Percentiles rank a stretch among this genome's conserved stretches.
phyloP scores from a whole-genome alignment of 2,797 vertebrate genomes.

The Harpagifer antarcticus region DNA sequence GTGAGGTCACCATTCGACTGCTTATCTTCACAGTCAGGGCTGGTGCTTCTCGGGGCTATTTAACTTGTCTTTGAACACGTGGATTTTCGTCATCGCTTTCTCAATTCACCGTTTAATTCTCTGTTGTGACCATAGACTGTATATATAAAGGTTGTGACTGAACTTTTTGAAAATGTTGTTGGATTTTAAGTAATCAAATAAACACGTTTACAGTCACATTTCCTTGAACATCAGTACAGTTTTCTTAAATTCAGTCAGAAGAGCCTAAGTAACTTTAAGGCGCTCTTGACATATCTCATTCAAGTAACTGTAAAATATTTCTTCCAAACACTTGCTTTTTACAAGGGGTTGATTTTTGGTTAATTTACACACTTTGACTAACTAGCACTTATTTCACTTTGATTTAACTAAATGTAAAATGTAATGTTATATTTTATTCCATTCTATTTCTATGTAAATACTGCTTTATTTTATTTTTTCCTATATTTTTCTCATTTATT shows the following conservation, averaged over 20 bases:
- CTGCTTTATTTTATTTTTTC: no score
- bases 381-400: not conserved
- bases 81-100: not conserved
- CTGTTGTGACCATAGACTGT: no score
- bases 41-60: constrained; percentile 24
- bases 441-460: no score
- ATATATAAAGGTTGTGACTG: not conserved
- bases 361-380: not conserved
- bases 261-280: not conserved
- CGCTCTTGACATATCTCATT: not conserved
- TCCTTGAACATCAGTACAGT: no score
- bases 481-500: no score
- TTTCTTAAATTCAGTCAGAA: not conserved
- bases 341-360: not conserved
- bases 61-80: constrained; percentile 33
- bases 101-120: not conserved
- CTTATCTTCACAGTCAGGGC: constrained; percentile 74
- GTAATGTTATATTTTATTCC: no score
- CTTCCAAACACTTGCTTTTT: not conserved
- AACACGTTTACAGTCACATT: no score
- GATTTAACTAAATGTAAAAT: not conserved
- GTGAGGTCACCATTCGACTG: constrained; percentile 49
- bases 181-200: not conserved
- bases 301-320: not conserved
- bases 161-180: not conserved